Percentiles rank a stretch among this genome's conserved stretches.
phyloP scores from a whole-genome alignment of 2,888 invertebrate species.

The Pheosia gnoma region DNA sequence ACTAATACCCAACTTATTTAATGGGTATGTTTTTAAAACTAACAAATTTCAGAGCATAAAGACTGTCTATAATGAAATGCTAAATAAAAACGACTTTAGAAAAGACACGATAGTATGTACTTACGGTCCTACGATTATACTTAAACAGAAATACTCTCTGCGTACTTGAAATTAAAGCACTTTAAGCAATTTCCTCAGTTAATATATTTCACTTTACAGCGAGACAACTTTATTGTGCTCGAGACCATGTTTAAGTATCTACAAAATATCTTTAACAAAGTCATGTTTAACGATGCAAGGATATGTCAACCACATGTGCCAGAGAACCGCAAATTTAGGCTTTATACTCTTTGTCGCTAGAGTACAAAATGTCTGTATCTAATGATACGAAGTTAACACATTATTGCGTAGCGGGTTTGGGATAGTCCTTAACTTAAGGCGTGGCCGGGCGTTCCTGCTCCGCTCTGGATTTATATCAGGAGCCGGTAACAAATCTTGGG shows the following conservation, averaged over 20 bases:
- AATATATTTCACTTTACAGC: conserved; percentile 4
- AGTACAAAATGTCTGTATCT: not conserved
- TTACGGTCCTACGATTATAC: not conserved
- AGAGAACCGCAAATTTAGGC: not conserved
- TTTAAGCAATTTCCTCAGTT: not conserved
- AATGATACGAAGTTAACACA: conserved; percentile 7
- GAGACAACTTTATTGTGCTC: conserved; percentile 5
- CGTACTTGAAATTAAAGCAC: conserved; percentile 4
- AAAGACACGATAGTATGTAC: not conserved
- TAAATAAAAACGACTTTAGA: not conserved
- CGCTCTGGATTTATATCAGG: conserved; percentile 51
- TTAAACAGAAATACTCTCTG: not conserved
- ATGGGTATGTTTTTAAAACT: not conserved
- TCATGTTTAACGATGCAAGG: not conserved
- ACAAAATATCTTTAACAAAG: conserved; percentile 3
- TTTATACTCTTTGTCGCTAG: not conserved
- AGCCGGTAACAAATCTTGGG: conserved; percentile 72
- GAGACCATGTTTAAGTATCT: conserved; percentile 4
- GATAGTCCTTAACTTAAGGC: conserved; percentile 36
- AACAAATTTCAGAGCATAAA: not conserved
- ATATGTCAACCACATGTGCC: not conserved
- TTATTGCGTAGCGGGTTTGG: conserved; percentile 32
- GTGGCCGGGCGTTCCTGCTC: conserved; percentile 39
- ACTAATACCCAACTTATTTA: too few relatives aligned
- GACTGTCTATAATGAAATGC: not conserved